phyloP scores from a whole-genome alignment of 2,888 invertebrate genomes.

The Blastobasis adustella region DNA sequence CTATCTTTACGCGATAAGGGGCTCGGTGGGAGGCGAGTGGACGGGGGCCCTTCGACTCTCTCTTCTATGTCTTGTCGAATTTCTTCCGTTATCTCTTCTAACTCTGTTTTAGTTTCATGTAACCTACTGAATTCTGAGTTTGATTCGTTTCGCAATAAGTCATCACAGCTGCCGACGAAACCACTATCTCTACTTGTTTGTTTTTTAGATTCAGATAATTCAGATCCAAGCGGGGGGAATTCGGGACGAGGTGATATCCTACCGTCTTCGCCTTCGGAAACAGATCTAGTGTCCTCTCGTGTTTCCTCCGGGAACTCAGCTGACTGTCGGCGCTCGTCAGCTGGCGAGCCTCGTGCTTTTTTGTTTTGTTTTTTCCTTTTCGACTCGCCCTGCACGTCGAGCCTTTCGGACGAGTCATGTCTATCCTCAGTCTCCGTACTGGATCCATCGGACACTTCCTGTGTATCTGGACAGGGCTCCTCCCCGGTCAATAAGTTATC shows the following conservation, averaged over 20 bases:
- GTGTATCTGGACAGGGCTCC: conserved; percentile 67
- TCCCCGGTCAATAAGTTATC: conserved; percentile 84
- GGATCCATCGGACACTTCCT: conserved; percentile 81
- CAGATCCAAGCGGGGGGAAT: conserved; percentile 71
- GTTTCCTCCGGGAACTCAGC: conserved; percentile 77
- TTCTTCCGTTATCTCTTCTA: conserved; percentile 77
- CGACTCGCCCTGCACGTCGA: conserved; percentile 86
- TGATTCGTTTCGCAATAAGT: conserved; percentile 81
- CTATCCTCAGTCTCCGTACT: conserved; percentile 85
- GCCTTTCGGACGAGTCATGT: conserved; percentile 78
- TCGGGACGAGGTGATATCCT: conserved; percentile 82
- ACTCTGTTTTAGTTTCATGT: conserved; percentile 70
- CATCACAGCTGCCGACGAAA: conserved; percentile 91
- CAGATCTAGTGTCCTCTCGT: conserved; percentile 72
- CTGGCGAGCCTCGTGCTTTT: conserved; percentile 76
- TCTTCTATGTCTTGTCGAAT: conserved; percentile 72
- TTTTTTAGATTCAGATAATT: conserved; percentile 79
- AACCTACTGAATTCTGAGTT: conserved; percentile 68
- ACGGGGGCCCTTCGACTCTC: conserved; percentile 62
- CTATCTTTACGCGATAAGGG: conserved; percentile 88
- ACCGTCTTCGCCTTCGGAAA: conserved; percentile 80
- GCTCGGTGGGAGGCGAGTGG: conserved; percentile 67
- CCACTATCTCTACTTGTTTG: conserved; percentile 91
- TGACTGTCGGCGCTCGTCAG: conserved; percentile 78
- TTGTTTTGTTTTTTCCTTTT: conserved; percentile 88